Conservation (phyloP, 2,888 invertebrate genomes). For the Cyclophora albipunctata region DNA sequence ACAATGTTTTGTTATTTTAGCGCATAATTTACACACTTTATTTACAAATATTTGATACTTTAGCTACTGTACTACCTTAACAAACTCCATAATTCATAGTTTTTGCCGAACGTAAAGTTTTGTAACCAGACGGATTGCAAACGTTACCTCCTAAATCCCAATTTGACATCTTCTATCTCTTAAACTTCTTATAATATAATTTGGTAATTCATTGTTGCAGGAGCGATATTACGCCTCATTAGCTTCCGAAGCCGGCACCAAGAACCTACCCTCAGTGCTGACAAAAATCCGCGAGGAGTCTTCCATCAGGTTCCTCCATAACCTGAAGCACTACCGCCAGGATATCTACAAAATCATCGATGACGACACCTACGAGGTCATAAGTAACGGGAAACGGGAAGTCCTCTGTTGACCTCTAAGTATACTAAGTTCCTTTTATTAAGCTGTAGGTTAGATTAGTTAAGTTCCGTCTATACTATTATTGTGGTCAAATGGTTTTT, state of each 20-base stretch:
- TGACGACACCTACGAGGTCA: constrained; percentile 74
- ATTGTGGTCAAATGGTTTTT: neutral
- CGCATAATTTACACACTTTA: too few species aligned
- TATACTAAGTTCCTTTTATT: neutral
- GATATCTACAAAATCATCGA: constrained; percentile 81
- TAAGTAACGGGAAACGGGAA: constrained; percentile 60
- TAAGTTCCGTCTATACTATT: too few species aligned
- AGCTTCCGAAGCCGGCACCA: constrained; percentile 76
- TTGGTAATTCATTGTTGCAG: constrained; percentile 44
- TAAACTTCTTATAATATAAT: too few species aligned
- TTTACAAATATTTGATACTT: too few species aligned
- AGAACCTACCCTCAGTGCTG: constrained; percentile 79
- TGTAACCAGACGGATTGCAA: too few species aligned
- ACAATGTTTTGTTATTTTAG: too few species aligned
- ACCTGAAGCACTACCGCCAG: constrained; percentile 79
- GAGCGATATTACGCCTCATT: constrained; percentile 82
- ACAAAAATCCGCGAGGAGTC: constrained; percentile 81
- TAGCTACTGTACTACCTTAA: too few species aligned
- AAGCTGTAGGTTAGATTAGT: too few species aligned
- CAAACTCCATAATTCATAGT: too few species aligned
- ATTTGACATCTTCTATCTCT: too few species aligned
- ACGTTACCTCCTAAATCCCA: too few species aligned
- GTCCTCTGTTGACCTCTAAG: constrained; percentile 55
- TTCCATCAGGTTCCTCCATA: constrained; percentile 76
- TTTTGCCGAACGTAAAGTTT: too few species aligned